Evolutionary conservation across 2,888 invertebrate genomes (phyloP).

Genomic region (Hypselothyrea guttata): DNA sequence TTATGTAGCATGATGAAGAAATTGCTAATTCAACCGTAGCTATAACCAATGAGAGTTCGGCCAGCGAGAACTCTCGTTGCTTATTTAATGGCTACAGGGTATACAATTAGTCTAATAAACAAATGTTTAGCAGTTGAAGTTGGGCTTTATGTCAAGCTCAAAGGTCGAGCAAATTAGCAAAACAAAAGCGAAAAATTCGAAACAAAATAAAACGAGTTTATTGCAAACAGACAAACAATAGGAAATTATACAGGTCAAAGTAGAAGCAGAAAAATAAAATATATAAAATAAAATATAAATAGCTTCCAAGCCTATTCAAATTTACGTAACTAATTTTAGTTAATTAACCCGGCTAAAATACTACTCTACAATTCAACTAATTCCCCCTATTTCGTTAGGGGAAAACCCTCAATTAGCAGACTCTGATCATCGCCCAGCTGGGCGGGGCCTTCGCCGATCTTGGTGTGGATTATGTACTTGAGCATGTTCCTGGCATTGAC

Average conservation of each 20-base stretch:
- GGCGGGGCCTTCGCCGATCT: slow-evolving; percentile 91
- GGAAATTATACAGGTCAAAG: slow-evolving; percentile 14
- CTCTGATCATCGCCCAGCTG: slow-evolving; percentile 80
- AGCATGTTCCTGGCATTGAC: slow-evolving; percentile 84
- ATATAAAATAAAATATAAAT: no score
- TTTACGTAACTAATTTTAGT: no score
- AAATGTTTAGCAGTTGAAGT: no score
- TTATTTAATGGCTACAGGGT: no score
- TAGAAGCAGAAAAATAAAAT: slow-evolving; percentile 7
- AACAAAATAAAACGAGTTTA: slow-evolving; percentile 31
- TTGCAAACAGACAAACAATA: slow-evolving; percentile 26
- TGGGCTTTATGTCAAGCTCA: neutral
- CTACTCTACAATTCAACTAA: neutral
- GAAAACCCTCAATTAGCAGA: slow-evolving; percentile 82
- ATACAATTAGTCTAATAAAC: no score
- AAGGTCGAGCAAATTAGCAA: slow-evolving; percentile 19
- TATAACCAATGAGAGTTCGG: no score
- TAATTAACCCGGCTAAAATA: neutral
- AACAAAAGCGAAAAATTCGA: slow-evolving; percentile 19
- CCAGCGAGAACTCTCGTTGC: no score
- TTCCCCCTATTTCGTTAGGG: slow-evolving; percentile 46
- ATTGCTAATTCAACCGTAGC: no score
- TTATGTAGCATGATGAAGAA: no score
- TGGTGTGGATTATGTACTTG: slow-evolving; percentile 92
- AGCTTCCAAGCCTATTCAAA: no score